Evolutionary conservation across 2,797 vertebrate genomes (phyloP), one percentile per base, ranked within the genome.

Genomic region (Eulemur rubriventer): DNA sequence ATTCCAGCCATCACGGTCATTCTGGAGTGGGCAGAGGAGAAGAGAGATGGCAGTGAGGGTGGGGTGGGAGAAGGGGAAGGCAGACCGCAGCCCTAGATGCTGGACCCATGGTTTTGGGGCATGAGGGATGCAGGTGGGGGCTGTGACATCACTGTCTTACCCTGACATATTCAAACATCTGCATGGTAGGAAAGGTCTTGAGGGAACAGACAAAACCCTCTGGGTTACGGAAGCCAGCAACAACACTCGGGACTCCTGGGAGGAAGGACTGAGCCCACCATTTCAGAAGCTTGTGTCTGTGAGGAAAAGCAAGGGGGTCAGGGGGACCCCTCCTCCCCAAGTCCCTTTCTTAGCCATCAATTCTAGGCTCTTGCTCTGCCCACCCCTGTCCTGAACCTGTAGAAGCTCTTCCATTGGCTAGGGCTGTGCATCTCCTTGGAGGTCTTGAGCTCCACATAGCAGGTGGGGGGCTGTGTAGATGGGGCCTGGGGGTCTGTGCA

Each of bases 381-480:
- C 26, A 12, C 18, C 52, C 94, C 50, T 1, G 6, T 83, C 63
- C 72, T 35, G 52, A 83, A 98, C 99, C 99, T 99, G 98, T 99
- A 99, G 95, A 99, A 99, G 98, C 98, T 99, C 98, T 98, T 99
- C 97, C 99, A 99, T 61, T 99, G 99, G 97, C 99, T 99, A 1
- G 98, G 98, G 55, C 98, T 99, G 96, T 99, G 99, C 98, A 99
- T 99, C 98, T 99, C 99, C 20, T 98, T 99, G 7, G 99, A 99
- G 8, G 99, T 99, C 98, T 99, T 99, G 88, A 99, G 98, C 97
- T 99, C 99, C 14, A 99, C 95, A 9, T 99, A 99, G 95, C 99
- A 99, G 76, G 98, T 97, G 0, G 99, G 99, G 63, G 99, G 98
- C 30, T 98, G 96, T 0, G 98, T 97, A 82, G 98, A 98, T 1